Conservation (phyloP, 2,888 invertebrate genomes). For the Globia sparganii region DNA sequence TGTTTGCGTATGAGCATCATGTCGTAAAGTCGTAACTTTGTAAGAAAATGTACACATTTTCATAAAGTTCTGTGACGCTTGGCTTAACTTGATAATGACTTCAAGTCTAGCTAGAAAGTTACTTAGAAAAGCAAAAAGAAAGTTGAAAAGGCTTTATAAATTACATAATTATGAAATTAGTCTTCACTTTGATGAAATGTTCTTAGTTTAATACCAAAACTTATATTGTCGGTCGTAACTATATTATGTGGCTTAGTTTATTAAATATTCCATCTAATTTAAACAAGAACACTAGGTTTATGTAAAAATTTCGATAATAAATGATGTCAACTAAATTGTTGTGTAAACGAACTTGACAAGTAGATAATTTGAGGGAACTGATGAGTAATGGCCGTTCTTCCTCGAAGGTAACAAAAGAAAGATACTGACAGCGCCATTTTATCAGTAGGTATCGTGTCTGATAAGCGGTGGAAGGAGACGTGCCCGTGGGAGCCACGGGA, state of each 20-base stretch:
- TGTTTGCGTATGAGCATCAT: constrained; percentile 40
- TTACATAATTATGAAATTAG: constrained; percentile 25
- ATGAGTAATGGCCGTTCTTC: constrained; percentile 34
- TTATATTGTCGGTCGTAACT: constrained; percentile 12
- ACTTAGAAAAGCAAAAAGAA: neutral
- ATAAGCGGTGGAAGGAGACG: constrained; percentile 51
- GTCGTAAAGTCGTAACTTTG: constrained; percentile 26
- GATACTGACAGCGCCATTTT: constrained; percentile 46
- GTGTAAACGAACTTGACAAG: constrained; percentile 37
- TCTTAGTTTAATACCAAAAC: constrained; percentile 3
- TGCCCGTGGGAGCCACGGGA: constrained; percentile 55
- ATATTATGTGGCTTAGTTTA: neutral
- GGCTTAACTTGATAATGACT: constrained; percentile 26
- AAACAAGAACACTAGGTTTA: constrained; percentile 9
- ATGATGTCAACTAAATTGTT: constrained; percentile 7
- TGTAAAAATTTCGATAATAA: neutral
- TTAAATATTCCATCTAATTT: constrained; percentile 25
- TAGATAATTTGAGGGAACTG: constrained; percentile 29
- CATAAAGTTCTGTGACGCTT: constrained; percentile 18
- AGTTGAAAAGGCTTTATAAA: constrained; percentile 21
- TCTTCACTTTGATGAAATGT: constrained; percentile 2
- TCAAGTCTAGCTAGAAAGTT: constrained; percentile 11
- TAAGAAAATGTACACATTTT: constrained; percentile 33
- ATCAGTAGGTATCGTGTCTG: constrained; percentile 51
- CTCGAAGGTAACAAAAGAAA: constrained; percentile 39